These are phyloP conservation scores for Harpagifer antarcticus DNA, from an alignment of 2,797 vertebrate species.

Conservation along the genomic window DNA sequence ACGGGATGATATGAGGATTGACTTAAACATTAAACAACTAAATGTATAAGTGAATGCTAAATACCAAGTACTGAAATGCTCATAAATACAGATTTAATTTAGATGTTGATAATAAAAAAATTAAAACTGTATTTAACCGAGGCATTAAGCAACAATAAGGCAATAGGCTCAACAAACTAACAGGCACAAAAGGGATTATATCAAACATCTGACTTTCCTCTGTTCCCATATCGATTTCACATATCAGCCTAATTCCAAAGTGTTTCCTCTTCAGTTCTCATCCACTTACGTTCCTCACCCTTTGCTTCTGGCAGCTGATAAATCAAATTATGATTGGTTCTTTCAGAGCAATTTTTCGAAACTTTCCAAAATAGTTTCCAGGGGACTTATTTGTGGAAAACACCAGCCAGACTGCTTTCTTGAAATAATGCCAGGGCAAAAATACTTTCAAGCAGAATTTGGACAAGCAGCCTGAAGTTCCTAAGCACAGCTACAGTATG, in stretches of 20 bases:
- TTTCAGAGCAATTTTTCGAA: conserved; percentile 69
- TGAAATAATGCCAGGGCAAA: conserved; percentile 50
- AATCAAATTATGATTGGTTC: conserved; percentile 68
- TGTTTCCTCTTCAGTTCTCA: conserved; percentile 67
- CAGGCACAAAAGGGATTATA: conserved; percentile 48
- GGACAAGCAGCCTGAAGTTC: conserved; percentile 15
- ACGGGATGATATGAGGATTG: conserved; percentile 43
- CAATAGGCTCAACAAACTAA: conserved; percentile 24
- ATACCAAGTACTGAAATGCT: conserved; percentile 32
- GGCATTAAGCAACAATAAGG: not conserved
- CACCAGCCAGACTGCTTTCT: conserved; percentile 55
- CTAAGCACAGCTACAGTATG: conserved; percentile 37
- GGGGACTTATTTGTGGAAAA: conserved; percentile 60
- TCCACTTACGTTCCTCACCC: conserved; percentile 49
- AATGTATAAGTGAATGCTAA: conserved; percentile 28
- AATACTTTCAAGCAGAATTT: conserved; percentile 51
- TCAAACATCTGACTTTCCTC: conserved; percentile 64
- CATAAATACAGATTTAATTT: conserved; percentile 34
- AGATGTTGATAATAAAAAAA: conserved; percentile 15
- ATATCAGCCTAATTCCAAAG: conserved; percentile 58
- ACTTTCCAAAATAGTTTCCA: conserved; percentile 65
- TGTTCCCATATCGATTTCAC: conserved; percentile 55
- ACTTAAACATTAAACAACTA: conserved; percentile 26
- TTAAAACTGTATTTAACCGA: too few relatives aligned
- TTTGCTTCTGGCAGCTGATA: conserved; percentile 67